A percentile compares a stretch with the other conserved stretches of the same genome.
Conservation (phyloP, 1,140 invertebrate species). For the Rhyzopertha dominica region DNA sequence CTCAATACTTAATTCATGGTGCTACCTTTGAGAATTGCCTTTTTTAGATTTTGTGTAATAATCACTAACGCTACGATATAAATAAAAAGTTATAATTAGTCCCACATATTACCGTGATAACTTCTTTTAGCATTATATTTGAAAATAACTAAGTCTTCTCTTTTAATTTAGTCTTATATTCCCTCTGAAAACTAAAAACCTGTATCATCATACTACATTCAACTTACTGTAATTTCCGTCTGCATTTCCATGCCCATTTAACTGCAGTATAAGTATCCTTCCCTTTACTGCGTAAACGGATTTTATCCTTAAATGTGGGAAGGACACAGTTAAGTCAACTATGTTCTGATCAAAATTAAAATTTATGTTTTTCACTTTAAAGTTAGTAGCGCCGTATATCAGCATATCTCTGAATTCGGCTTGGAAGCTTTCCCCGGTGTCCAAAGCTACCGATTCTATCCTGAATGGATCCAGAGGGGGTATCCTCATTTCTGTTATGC, state of each 20-base stretch:
- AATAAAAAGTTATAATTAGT: too few species aligned
- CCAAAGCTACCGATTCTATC: constrained; percentile 27
- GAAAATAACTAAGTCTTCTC: too few species aligned
- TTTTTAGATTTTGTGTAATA: too few species aligned
- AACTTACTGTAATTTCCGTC: constrained; percentile 36
- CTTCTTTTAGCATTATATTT: too few species aligned
- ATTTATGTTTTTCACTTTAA: constrained; percentile 20
- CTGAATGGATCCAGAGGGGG: constrained; percentile 46
- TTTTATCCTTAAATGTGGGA: constrained; percentile 24
- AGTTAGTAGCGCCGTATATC: constrained; percentile 21
- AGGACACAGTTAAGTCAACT: constrained; percentile 17
- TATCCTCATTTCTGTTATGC: constrained; percentile 46
- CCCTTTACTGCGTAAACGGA: constrained; percentile 27
- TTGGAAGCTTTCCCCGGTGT: constrained; percentile 23
- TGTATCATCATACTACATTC: too few species aligned
- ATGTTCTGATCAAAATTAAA: constrained; percentile 22
- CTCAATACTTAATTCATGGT: too few species aligned
- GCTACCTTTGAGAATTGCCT: too few species aligned
- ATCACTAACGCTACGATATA: too few species aligned
- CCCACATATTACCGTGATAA: too few species aligned
- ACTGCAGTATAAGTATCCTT: constrained; percentile 23
- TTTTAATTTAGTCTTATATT: too few species aligned
- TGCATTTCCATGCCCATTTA: constrained; percentile 25
- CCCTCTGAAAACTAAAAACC: too few species aligned
- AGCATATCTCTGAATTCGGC: constrained; percentile 28